Evolutionary conservation across 2,888 invertebrate genomes (phyloP), one percentile per base, ranked within the genome.

Genomic region (Mesoligia furuncula): DNA sequence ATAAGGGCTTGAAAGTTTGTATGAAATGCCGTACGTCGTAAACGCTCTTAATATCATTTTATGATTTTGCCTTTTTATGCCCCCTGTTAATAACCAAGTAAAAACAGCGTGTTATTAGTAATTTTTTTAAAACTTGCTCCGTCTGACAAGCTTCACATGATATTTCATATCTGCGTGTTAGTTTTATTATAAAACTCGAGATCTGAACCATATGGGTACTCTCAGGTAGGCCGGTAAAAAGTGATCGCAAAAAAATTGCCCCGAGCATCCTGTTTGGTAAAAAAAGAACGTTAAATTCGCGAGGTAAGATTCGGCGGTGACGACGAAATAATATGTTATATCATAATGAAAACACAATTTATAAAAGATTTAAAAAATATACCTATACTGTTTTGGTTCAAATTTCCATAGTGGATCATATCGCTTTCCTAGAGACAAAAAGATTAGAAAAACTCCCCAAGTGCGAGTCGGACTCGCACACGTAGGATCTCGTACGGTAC

Each of bases 151-250:
- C 11, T 68, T 15, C 68, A 15, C 57, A 45, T 51, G 36, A 68
- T 64, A 77, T 72, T 77, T 82, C 68, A 72, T 77, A 77, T 72
- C 31, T 45, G 24, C 36, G 42, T 73, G 66, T 73, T 74, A 79
- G 20, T 82, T 82, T 83, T 79, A 62, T 79, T 83, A 62, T 17
- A 74, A 79, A 71, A 74, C 48, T 36, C 42, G 42, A 48, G 20
- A 75, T 61, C 20, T 57, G 86, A 85, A 75, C 82, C 78, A 39
- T 76, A 74, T 77, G 75, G 84, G 72, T 48, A 59, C 79, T 69
- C 80, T 82, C 81, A 86, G 81, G 85, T 81, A 79, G 83, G 9
- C 54, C 54, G 59, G 67, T 75, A 79, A 83, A 86, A 84, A 86
- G 64, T 76, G 61, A n/a, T 73, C 79, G 79, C 84, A 85, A 86